Percentiles rank a stretch among this genome's conserved stretches.
phyloP scores from a whole-genome alignment of 2,888 invertebrate genomes.

The Acanthopleura granulata region DNA sequence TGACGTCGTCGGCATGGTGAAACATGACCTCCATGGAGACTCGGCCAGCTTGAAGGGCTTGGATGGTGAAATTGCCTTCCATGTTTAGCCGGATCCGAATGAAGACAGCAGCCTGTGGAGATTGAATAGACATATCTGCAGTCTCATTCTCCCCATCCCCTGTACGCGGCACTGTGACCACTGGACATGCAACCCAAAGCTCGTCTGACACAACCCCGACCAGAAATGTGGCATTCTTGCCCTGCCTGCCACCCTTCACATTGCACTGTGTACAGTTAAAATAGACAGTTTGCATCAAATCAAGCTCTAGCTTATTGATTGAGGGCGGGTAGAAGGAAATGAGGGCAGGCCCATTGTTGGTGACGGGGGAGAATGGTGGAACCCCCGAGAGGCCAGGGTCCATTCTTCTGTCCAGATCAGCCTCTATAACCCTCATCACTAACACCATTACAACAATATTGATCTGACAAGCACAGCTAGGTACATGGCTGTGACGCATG shows the following conservation, averaged over 20 bases:
- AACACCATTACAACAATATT: background rate
- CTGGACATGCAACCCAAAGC: no score
- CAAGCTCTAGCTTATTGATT: conserved; percentile 53
- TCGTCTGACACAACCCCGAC: conserved; percentile 30
- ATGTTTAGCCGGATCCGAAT: conserved; percentile 40
- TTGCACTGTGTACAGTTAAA: conserved; percentile 48
- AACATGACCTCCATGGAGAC: conserved; percentile 56
- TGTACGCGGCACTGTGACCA: conserved; percentile 30
- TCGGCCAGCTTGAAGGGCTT: conserved; percentile 57
- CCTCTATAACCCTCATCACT: background rate
- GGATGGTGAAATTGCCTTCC: conserved; percentile 46
- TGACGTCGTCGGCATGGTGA: conserved; percentile 39
- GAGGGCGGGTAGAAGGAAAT: conserved; percentile 54
- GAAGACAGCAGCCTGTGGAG: conserved; percentile 31
- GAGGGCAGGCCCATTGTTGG: conserved; percentile 50
- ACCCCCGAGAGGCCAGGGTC: background rate
- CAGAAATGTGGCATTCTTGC: conserved; percentile 27
- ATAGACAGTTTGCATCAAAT: conserved; percentile 52
- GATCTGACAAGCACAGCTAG: no score
- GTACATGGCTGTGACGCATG: no score
- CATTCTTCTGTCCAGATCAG: no score
- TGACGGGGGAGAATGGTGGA: conserved; percentile 20
- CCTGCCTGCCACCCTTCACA: background rate
- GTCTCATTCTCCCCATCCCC: conserved; percentile 21
- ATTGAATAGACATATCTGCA: conserved; percentile 19